These are phyloP conservation scores for Mycetomoellerius zeteki DNA, from an alignment of 1,140 invertebrate genomes.

Conservation along the genomic window DNA sequence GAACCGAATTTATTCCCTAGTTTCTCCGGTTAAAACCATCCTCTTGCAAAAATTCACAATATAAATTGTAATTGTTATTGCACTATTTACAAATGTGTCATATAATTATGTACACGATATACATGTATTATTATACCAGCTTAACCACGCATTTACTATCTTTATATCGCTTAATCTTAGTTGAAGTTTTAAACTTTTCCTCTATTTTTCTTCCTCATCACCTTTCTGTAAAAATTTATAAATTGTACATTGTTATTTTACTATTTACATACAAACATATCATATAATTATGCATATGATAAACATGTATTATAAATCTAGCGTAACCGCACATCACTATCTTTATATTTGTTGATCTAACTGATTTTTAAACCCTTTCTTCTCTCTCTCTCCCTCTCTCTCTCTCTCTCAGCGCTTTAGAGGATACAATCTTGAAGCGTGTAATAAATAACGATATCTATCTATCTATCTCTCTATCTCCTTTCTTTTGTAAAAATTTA, in stretches of 20 bases:
- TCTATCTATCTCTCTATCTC: neutral
- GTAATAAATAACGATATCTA: no score
- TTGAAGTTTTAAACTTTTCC: neutral
- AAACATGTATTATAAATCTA: neutral
- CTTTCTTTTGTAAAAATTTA: neutral
- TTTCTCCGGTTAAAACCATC: neutral
- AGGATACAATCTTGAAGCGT: no score
- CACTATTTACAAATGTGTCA: neutral
- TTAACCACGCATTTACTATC: neutral
- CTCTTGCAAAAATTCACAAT: neutral
- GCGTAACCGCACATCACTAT: neutral
- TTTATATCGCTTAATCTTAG: neutral
- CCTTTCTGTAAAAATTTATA: neutral
- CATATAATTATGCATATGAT: neutral
- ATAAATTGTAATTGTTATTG: slow-evolving; percentile 3
- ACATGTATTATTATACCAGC: neutral
- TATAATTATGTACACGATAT: neutral
- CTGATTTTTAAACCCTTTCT: neutral
- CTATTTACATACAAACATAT: neutral
- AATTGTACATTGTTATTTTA: neutral
- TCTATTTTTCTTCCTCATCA: neutral
- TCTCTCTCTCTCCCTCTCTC: neutral
- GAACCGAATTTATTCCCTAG: slow-evolving; percentile 25
- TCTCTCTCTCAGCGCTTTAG: no score
- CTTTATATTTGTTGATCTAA: neutral